Conservation (phyloP, 2,888 invertebrate genomes). For the Cryptocephalus primarius region DNA sequence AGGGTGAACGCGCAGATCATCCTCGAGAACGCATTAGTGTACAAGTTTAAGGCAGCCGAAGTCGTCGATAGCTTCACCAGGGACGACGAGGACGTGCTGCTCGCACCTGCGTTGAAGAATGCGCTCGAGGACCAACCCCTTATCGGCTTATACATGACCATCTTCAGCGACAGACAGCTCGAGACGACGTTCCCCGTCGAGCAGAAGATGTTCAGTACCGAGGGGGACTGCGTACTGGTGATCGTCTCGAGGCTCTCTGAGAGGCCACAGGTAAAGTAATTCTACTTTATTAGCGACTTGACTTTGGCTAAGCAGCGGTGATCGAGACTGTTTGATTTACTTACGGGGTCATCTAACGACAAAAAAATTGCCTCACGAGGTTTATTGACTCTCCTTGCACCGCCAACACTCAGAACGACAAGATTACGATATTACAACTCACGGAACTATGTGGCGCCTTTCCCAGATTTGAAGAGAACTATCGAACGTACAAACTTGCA, state of each 20-base stretch:
- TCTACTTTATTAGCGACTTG: background rate
- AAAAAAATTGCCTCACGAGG: too few species aligned
- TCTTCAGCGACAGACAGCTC: constrained; percentile 31
- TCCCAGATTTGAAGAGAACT: too few species aligned
- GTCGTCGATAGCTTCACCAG: constrained; percentile 19
- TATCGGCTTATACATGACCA: constrained; percentile 53
- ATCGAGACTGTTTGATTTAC: too few species aligned
- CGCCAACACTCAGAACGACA: too few species aligned
- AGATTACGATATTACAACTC: too few species aligned
- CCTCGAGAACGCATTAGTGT: constrained; percentile 49
- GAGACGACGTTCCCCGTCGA: constrained; percentile 45
- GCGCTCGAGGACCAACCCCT: constrained; percentile 57
- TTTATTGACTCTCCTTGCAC: too few species aligned
- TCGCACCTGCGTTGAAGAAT: constrained; percentile 46
- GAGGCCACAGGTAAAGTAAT: constrained; percentile 30
- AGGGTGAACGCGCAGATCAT: constrained; percentile 57
- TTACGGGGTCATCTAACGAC: too few species aligned
- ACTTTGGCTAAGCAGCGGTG: background rate
- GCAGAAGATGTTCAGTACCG: constrained; percentile 45
- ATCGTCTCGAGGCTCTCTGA: constrained; percentile 35
- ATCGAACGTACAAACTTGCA: too few species aligned
- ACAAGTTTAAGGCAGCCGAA: constrained; percentile 41
- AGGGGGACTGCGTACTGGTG: constrained; percentile 22
- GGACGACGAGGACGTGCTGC: constrained; percentile 32
- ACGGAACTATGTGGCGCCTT: too few species aligned